Conservation (phyloP, 2,113 vertebrate species). For the Fulica atra region DNA sequence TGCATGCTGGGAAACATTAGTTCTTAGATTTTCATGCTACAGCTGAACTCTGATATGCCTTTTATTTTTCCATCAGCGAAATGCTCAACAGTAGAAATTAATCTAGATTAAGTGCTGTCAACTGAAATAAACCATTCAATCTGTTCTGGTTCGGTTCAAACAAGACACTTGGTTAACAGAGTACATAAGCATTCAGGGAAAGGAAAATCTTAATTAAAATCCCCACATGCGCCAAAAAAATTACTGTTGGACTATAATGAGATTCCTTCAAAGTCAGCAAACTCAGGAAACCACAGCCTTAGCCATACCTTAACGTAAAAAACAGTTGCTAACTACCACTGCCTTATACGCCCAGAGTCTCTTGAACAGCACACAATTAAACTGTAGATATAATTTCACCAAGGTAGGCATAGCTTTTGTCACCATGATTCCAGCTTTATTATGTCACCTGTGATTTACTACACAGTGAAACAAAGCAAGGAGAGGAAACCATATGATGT, state of each 20-base stretch:
- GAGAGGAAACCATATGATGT: not conserved
- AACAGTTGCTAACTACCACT: not conserved
- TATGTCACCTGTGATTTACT: not conserved
- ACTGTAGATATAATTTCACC: not conserved
- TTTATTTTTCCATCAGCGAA: not conserved
- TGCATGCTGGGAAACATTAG: not conserved
- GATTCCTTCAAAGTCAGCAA: not conserved
- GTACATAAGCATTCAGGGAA: not conserved
- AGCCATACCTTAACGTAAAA: not conserved
- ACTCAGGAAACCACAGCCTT: not conserved
- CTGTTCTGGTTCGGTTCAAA: not conserved
- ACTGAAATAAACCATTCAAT: not conserved
- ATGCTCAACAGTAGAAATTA: not conserved
- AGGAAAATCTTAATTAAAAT: not conserved
- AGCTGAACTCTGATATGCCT: not conserved
- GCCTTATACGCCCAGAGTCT: not conserved
- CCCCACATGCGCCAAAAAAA: not conserved
- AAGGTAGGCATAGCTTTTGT: not conserved
- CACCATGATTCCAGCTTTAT: not conserved
- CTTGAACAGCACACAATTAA: not conserved
- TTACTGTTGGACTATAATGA: not conserved
- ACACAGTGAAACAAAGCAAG: not conserved
- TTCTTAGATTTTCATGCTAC: constrained; percentile 35
- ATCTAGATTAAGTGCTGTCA: not conserved
- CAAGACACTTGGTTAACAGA: not conserved